Percentiles rank a stretch among this genome's conserved stretches.
These are phyloP conservation scores for Drosophila insularis DNA, from an alignment of 1,140 invertebrate species.

Conservation along the genomic window DNA sequence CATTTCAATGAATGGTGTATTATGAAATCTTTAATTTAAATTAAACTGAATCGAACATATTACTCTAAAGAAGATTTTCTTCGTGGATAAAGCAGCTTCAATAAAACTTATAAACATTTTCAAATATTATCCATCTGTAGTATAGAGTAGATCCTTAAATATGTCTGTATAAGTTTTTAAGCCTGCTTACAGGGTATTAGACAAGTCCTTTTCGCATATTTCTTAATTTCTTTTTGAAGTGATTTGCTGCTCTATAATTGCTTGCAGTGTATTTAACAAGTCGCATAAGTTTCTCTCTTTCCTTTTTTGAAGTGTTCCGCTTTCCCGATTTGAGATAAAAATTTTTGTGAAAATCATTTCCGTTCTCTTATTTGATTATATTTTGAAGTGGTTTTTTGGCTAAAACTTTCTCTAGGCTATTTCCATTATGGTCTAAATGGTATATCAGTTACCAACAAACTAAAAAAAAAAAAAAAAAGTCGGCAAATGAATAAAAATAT, in stretches of 20 bases:
- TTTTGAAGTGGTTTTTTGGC: conserved; percentile 35
- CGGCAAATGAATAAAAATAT: background rate
- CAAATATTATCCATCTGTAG: too few species aligned
- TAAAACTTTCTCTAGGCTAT: conserved; percentile 47
- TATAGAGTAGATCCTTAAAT: too few species aligned
- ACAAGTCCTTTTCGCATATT: background rate
- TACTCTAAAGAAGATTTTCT: too few species aligned
- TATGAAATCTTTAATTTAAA: too few species aligned
- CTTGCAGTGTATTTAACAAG: background rate
- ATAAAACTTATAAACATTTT: too few species aligned
- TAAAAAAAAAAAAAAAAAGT: conserved; percentile 14
- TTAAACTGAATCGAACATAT: too few species aligned
- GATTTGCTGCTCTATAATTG: background rate
- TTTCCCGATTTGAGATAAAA: background rate
- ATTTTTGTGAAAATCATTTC: background rate
- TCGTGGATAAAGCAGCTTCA: too few species aligned
- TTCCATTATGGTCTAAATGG: conserved; percentile 62
- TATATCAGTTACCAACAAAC: conserved; percentile 54
- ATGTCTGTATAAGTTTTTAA: too few species aligned
- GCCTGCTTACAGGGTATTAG: too few species aligned
- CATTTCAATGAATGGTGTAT: too few species aligned
- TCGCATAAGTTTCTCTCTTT: background rate
- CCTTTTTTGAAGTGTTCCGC: background rate
- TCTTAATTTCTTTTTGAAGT: too few species aligned
- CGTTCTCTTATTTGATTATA: conserved; percentile 10